Evolutionary conservation across 1,140 invertebrate species (phyloP).

Genomic region (Kradibia gibbosae): DNA sequence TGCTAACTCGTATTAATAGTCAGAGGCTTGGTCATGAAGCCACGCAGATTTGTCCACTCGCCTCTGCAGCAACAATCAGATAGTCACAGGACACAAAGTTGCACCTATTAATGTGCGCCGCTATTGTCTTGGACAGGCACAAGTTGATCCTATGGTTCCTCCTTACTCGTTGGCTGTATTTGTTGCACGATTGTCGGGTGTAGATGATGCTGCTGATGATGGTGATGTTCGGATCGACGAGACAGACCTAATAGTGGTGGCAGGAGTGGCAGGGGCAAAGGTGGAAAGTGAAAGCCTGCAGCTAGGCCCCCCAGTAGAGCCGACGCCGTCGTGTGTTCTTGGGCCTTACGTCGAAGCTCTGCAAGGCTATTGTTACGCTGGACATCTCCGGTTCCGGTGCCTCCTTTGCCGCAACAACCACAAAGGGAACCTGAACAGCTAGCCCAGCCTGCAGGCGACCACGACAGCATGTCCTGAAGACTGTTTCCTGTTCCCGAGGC

Average conservation of each 20-base stretch:
- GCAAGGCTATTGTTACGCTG: slow-evolving; percentile 84
- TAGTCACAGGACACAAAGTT: neutral
- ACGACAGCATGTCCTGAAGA: slow-evolving; percentile 69
- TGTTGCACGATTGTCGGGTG: slow-evolving; percentile 66
- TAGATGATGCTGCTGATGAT: slow-evolving; percentile 63
- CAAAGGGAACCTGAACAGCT: slow-evolving; percentile 61
- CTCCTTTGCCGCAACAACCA: slow-evolving; percentile 59
- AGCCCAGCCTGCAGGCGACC: slow-evolving; percentile 64
- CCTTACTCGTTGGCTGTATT: slow-evolving; percentile 67
- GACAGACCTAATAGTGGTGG: slow-evolving; percentile 70
- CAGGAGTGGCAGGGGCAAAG: slow-evolving; percentile 71
- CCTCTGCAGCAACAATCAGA: neutral
- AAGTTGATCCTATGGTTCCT: slow-evolving; percentile 63
- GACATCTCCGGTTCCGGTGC: slow-evolving; percentile 56
- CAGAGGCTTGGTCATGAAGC: neutral
- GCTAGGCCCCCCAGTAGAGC: slow-evolving; percentile 73
- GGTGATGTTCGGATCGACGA: slow-evolving; percentile 64
- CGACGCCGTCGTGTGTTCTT: slow-evolving; percentile 90
- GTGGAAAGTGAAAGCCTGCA: slow-evolving; percentile 72
- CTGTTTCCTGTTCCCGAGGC: slow-evolving; percentile 62
- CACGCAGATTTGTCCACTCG: too few relatives aligned
- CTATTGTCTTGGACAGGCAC: slow-evolving; percentile 40
- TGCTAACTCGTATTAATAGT: neutral
- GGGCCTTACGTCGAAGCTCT: slow-evolving; percentile 88
- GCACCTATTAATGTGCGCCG: slow-evolving; percentile 14